A percentile compares a stretch with the other conserved stretches of the same genome.
phyloP scores from a whole-genome alignment of 1,140 invertebrate species.

The Procambarus clarkii region DNA sequence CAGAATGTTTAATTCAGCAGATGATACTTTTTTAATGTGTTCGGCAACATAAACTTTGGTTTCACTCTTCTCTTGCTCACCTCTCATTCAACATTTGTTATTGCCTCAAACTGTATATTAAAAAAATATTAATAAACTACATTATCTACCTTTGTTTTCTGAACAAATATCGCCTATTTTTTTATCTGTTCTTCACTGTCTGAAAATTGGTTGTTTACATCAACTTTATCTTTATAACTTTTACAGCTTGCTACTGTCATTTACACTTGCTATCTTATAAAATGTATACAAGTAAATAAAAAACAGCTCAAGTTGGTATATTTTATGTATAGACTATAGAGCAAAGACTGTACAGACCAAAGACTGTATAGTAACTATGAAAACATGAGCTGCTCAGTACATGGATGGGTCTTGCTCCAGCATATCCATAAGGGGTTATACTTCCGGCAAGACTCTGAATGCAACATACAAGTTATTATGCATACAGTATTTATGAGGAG shows the following conservation, averaged over 20 bases:
- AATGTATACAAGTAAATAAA: background rate
- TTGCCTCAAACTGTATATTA: no score
- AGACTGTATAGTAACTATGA: background rate
- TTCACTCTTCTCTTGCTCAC: no score
- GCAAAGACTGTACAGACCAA: background rate
- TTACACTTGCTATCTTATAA: background rate
- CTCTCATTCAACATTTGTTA: no score
- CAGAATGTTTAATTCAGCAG: no score
- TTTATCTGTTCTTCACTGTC: background rate
- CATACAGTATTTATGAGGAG: background rate
- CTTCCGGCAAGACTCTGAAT: background rate
- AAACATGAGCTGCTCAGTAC: background rate
- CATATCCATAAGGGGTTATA: background rate
- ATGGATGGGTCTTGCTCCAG: background rate
- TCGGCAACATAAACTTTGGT: no score
- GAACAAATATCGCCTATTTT: background rate
- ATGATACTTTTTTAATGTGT: no score
- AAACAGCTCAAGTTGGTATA: background rate
- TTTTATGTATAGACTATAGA: background rate
- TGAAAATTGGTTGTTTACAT: background rate
- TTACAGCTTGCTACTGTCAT: background rate
- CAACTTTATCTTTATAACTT: background rate
- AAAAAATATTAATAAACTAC: no score
- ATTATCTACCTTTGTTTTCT: no score
- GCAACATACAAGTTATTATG: background rate